Percentiles rank a stretch among this genome's conserved stretches.
Conservation (phyloP, 2,113 vertebrate genomes). For the Xenopus borealis region DNA sequence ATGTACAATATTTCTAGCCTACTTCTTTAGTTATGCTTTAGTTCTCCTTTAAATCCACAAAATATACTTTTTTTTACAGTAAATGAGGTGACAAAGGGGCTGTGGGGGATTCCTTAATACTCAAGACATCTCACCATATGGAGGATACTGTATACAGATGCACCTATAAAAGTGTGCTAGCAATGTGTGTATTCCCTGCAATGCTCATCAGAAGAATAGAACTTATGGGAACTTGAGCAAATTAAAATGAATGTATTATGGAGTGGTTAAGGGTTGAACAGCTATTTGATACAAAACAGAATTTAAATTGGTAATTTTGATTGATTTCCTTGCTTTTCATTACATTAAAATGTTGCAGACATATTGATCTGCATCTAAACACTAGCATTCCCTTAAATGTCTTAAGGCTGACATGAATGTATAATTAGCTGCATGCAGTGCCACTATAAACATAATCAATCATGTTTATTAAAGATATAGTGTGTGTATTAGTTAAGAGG, state of each 20-base stretch:
- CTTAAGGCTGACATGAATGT: neutral
- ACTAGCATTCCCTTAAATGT: neutral
- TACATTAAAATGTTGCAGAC: neutral
- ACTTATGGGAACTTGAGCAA: neutral
- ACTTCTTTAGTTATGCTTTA: too few species aligned
- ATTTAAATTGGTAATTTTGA: constrained; percentile 6
- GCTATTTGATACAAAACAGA: neutral
- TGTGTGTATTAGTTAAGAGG: neutral
- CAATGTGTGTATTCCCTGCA: too few species aligned
- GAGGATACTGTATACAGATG: too few species aligned
- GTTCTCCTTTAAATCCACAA: too few species aligned
- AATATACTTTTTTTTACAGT: too few species aligned
- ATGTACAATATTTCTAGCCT: too few species aligned
- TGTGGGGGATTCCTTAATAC: too few species aligned
- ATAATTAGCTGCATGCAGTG: neutral
- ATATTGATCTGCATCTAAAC: constrained; percentile 1
- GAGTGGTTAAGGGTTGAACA: neutral
- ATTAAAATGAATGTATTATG: neutral
- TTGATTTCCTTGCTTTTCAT: neutral
- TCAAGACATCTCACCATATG: too few species aligned
- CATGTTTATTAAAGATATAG: neutral
- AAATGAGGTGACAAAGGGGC: too few species aligned
- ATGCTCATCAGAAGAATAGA: too few species aligned
- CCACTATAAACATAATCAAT: neutral
- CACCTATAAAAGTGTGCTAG: too few species aligned